Base-by-base conservation (phyloP, 2,113 vertebrate species). In the Talpa occidentalis region DNA sequence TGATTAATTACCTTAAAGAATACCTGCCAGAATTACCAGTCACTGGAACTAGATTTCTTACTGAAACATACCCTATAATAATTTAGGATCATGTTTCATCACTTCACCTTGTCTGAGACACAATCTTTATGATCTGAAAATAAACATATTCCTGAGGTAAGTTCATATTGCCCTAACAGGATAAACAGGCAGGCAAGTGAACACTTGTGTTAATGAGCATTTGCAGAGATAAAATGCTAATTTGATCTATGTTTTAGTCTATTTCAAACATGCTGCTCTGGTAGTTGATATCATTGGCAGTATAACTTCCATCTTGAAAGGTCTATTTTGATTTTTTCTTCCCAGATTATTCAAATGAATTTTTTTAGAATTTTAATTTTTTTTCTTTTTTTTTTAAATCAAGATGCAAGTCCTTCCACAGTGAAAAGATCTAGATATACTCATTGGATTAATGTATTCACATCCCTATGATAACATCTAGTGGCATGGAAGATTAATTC, bases 1-100 rank as follows among this genome's bases (percentile, higher is more conserved):
- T 32, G n/a, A 98, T 97, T 97, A 96, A 98, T 97, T 95, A 94
- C 84, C 30, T 96, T 81, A 70, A 91, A 95, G 92, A 96, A 96
- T 80, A 96, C 54, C 74, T 97, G 92, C 62, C 95, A 97, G 94
- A 95, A 94, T 95, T 94, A 96, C 62, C 69, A 81, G 42, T 94
- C 86, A 82, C 47, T 95, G 92, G 0, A 56, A 96, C 79, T 81
- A 84, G 37, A 91, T 88, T 95, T 80, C 88, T 96, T 89, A 93
- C 94, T 1, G 1, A 95, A 66, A 96, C 79, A 82, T 64, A 70
- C 2, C 30, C 44, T 74, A 42, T 40, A 80, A 42, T 95, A 96
- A 95, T 97, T 97, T 62, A 74, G 83, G 47, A 44, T 54, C 28
- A 64, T 0, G 5, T n/a, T 90, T 85, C 72, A 94, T 96, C 16